Evolutionary conservation across 2,113 vertebrate genomes (phyloP).

Genomic region (Nycticryphes semicollaris): DNA sequence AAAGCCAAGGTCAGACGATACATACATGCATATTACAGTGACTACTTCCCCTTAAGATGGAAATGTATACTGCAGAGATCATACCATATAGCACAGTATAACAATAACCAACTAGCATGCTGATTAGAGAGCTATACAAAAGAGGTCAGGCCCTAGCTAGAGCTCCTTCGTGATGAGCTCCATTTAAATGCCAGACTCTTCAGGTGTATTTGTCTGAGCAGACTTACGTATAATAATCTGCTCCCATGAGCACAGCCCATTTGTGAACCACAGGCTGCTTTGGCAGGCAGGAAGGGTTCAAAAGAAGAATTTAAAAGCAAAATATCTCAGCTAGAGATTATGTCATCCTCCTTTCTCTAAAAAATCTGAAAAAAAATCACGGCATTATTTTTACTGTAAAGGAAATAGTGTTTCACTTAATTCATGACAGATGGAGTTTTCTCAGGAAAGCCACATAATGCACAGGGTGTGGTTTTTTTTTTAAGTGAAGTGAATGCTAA

Average conservation of each 20-base stretch:
- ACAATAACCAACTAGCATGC: constrained; percentile 52
- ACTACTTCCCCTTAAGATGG: not conserved
- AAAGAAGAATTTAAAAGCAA: constrained; percentile 47
- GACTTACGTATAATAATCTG: constrained; percentile 47
- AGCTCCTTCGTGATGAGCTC: not conserved
- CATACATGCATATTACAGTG: not conserved
- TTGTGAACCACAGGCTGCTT: constrained; percentile 30
- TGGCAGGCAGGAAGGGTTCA: constrained; percentile 28
- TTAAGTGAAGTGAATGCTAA: constrained; percentile 39
- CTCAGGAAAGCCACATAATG: constrained; percentile 60
- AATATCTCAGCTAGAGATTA: constrained; percentile 19
- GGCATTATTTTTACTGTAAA: constrained; percentile 37
- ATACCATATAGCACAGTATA: constrained; percentile 12
- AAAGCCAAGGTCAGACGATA: constrained; percentile 7
- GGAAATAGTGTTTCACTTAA: constrained; percentile 32
- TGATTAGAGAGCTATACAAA: constrained; percentile 57
- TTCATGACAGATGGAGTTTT: constrained; percentile 57
- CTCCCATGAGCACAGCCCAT: constrained; percentile 36
- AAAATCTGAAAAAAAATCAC: not conserved
- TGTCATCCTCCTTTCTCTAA: constrained; percentile 7
- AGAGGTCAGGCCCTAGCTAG: constrained; percentile 46
- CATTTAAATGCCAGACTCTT: constrained; percentile 53
- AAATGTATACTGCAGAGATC: constrained; percentile 34
- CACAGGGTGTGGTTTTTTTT: constrained; percentile 41
- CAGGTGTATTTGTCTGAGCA: constrained; percentile 42